phyloP scores from a whole-genome alignment of 2,888 invertebrate species.

The Junonia oenone region DNA sequence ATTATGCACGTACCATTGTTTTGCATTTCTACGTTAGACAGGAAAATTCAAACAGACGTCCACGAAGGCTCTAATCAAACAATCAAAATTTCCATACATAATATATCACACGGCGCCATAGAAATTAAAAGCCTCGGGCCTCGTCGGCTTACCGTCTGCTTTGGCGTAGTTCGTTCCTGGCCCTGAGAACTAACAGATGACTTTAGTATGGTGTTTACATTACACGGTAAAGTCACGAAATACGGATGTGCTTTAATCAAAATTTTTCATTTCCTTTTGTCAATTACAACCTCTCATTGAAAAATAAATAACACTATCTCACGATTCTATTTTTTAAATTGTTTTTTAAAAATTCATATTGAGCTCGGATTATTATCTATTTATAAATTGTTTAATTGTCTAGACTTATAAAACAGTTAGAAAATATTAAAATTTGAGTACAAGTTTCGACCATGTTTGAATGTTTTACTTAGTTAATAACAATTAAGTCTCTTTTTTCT shows the following conservation, averaged over 20 bases:
- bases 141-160: conserved; percentile 45
- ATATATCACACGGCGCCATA: conserved; percentile 39
- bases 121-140: conserved; percentile 64
- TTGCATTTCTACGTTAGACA: conserved; percentile 8
- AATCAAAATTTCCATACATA: conserved; percentile 46
- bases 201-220: conserved; percentile 40
- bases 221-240: conserved; percentile 15
- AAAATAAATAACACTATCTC: too few relatives aligned
- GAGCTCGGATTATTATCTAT: too few relatives aligned
- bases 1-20: not conserved
- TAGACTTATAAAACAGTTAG: too few relatives aligned
- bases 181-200: conserved; percentile 69
- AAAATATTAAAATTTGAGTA: too few relatives aligned
- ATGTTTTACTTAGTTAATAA: too few relatives aligned
- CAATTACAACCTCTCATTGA: too few relatives aligned
- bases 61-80: conserved; percentile 39
- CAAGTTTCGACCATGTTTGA: too few relatives aligned
- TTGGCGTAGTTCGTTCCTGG: conserved; percentile 55
- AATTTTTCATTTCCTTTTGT: too few relatives aligned
- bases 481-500: too few relatives aligned
- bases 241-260: conserved; percentile 36
- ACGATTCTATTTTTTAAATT: not conserved
- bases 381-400: too few relatives aligned
- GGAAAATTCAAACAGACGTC: conserved; percentile 12
- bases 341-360: too few relatives aligned